Conservation (phyloP, 2,797 vertebrate species). For the Xyrichtys novacula region DNA sequence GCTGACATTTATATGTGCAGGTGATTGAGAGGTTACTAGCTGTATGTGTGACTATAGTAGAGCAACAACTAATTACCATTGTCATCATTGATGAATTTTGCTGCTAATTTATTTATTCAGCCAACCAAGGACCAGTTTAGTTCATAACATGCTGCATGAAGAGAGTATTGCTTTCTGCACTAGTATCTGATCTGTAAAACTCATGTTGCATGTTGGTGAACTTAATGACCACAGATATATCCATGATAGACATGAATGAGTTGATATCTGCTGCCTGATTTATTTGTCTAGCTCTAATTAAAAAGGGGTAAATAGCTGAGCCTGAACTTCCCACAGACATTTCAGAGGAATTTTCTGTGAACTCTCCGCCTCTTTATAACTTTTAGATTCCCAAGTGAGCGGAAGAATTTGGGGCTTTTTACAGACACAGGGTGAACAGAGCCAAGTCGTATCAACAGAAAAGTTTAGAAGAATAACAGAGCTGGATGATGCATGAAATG, state of each 20-base stretch:
- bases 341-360: not conserved
- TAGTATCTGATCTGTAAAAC: not conserved
- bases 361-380: not conserved
- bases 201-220: not conserved
- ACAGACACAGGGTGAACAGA: not conserved
- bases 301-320: not conserved
- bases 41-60: not conserved
- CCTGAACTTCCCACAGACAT: not conserved
- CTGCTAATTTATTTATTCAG: no score
- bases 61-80: no score
- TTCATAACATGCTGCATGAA: not conserved
- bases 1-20: not conserved
- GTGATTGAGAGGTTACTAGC: not conserved
- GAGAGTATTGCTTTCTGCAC: not conserved
- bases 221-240: not conserved
- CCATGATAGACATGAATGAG: not conserved
- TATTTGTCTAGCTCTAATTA: not conserved
- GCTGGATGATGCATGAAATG: slow-evolving; percentile 35
- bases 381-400: not conserved
- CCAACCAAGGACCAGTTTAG: no score
- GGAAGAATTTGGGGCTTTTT: slow-evolving; percentile 6
- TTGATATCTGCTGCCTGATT: not conserved
- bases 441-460: slow-evolving; percentile 23
- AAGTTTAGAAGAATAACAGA: slow-evolving; percentile 24
- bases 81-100: no score